Evolutionary conservation across 2,888 invertebrate species (phyloP).

Genomic region (Euplexia lucipara): DNA sequence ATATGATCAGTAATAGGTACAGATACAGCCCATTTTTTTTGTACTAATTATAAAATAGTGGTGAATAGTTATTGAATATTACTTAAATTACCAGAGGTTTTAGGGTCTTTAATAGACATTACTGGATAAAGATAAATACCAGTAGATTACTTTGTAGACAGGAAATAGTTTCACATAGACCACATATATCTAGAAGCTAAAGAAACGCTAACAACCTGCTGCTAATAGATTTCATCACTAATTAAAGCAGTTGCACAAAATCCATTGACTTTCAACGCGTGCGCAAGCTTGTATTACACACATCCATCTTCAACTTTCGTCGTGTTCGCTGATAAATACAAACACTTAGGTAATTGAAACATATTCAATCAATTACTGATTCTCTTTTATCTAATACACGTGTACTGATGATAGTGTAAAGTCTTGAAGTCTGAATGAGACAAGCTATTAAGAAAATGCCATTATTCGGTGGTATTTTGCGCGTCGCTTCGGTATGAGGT

Average conservation of each 20-base stretch:
- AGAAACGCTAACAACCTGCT: not conserved
- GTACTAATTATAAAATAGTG: no score
- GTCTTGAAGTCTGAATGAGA: constrained; percentile 33
- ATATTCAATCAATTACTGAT: constrained; percentile 56
- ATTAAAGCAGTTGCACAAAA: constrained; percentile 45
- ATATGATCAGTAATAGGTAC: no score
- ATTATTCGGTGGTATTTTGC: no score
- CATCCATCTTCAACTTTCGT: constrained; percentile 54
- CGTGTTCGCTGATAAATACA: constrained; percentile 53
- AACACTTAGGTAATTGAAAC: constrained; percentile 59
- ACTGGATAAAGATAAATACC: no score
- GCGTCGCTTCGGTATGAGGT: no score
- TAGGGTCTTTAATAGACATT: no score
- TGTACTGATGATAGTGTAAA: constrained; percentile 41
- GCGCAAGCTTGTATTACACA: constrained; percentile 40
- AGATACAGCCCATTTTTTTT: no score
- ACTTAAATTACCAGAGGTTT: no score
- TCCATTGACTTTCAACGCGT: constrained; percentile 47
- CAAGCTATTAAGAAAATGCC: not conserved
- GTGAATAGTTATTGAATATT: no score
- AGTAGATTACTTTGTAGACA: no score
- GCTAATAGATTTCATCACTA: constrained; percentile 40
- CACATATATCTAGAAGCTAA: constrained; percentile 8
- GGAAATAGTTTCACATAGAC: not conserved
- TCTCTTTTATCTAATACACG: constrained; percentile 46